Evolutionary conservation across 1,140 invertebrate species (phyloP), one percentile per base, ranked within the genome.

Genomic region (Diachasma alloeum): DNA sequence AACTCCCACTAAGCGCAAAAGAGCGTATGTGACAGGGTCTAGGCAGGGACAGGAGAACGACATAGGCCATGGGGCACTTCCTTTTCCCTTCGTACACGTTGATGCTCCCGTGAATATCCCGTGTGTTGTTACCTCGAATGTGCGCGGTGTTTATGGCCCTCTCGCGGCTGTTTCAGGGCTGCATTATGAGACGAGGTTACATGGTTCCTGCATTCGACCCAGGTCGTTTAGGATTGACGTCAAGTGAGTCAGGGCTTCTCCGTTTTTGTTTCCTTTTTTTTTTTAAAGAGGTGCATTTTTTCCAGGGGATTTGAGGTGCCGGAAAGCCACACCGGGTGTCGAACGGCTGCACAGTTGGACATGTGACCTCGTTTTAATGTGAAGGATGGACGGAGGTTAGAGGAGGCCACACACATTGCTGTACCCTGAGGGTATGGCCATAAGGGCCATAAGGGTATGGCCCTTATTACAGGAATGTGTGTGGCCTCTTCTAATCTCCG

Each of bases 1-100:
- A 85, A 86, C 84, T 86, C 82, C 79, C 80, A 77, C 82, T 86
- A 84, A 83, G 81, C 80, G 83, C 78, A 81, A 85, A 81, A 85
- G 80, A 85, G 83, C 83, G 82, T 84, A 83, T 85, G 83, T 83
- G 83, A 83, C 84, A 85, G 82, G 76, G 80, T 78, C 79, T 79
- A 82, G 81, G 84, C 78, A 79, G 79, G 82, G 72, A 56, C 66
- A 70, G 79, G 39, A 59, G 70, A 22, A 71, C 46, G 56, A 66
- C 76, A 76, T 71, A 76, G 78, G 78, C 74, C 75, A 72, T 66
- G 68, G 68, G 59, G 56, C 44, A 46, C 46, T 76, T 48, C 36
- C 73, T 68, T 66, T 75, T 36, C 17, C 26, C 70, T 72, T 46
- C 53, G 24, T 46, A 42, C 72, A 37, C 39, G 39, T 68, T 46